Percentiles rank a stretch among this genome's conserved stretches.
phyloP scores from a whole-genome alignment of 2,113 vertebrate species.

The Catharus fuscescens region DNA sequence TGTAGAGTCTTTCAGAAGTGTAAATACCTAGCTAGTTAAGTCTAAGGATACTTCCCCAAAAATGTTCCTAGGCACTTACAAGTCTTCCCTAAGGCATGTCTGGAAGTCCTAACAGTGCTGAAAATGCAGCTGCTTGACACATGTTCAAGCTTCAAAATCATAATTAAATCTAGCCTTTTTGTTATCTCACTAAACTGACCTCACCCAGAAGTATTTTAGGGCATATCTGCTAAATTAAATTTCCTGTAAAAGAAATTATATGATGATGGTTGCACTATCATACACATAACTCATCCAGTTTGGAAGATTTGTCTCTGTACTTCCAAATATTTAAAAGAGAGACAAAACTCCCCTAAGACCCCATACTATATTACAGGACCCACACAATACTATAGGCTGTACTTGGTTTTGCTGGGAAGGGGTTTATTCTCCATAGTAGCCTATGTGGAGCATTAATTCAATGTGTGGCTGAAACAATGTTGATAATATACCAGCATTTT shows the following conservation, averaged over 20 bases:
- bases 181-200: background rate
- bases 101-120: background rate
- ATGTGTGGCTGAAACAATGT: background rate
- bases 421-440: background rate
- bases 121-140: background rate
- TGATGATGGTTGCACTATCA: background rate
- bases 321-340: background rate
- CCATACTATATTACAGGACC: accelerated
- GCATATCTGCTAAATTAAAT: background rate
- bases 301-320: background rate
- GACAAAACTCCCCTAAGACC: background rate
- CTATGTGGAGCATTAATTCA: accelerated
- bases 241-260: background rate
- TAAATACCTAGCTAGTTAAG: background rate
- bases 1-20: background rate
- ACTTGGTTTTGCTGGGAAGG: background rate
- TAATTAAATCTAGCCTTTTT: background rate
- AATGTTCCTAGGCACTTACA: background rate
- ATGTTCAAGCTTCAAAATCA: background rate
- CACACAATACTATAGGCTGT: background rate
- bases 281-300: background rate
- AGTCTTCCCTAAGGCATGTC: background rate
- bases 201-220: background rate
- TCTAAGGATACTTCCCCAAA: background rate
- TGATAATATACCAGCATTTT: background rate